Base-by-base conservation (phyloP, 2,797 vertebrate genomes). In the Chelidonichthys spinosus region DNA sequence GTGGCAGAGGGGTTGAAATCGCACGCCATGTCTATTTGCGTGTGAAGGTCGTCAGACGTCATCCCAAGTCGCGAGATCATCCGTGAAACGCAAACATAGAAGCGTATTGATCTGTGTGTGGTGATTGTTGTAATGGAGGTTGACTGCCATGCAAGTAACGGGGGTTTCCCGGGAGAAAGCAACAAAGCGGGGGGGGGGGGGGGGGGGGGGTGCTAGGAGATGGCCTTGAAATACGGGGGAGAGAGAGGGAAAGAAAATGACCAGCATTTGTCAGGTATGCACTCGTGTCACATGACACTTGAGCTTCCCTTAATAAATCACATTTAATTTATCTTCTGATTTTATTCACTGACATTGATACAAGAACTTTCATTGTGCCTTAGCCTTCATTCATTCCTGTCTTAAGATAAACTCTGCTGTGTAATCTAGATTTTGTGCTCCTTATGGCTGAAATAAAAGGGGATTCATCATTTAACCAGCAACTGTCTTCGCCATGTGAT, bases 401-500 rank as follows among this genome's bases (percentile, higher is more conserved):
- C 46, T 74, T 11, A 13, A 47, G 59, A 61, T 72, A 32, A 69
- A 59, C 42, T 60, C 17, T 55, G 37, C 39, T 73, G 74, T 79
- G 52, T 54, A 75, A 83, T 77, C 33, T 17, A 18, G 42, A 63
- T 61, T 68, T 72, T 53, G 52, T 72, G 36, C 58, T 43, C n/a
- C 46, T 78, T 35, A 47, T 50, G 18, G 50, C 33, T 43, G 0
- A 49, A 35, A 74, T 67, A 58, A 73, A 79, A 75, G 56, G 32
- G 8, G 53, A 56, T 73, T 78, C 44, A 74, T 47, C 69, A 46
- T 76, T 62, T 53, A 39, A 46, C 47, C 32, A 56, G 58, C 58
- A 39, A 47, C 36, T 64, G 61, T 71, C 69, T 37, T 36, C 46
- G 67, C 15, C 70, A 65, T 63, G 76, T 76, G 74, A 83, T 56